Evolutionary conservation across 1,140 invertebrate genomes (phyloP).

Genomic region (Drosophila littoralis): DNA sequence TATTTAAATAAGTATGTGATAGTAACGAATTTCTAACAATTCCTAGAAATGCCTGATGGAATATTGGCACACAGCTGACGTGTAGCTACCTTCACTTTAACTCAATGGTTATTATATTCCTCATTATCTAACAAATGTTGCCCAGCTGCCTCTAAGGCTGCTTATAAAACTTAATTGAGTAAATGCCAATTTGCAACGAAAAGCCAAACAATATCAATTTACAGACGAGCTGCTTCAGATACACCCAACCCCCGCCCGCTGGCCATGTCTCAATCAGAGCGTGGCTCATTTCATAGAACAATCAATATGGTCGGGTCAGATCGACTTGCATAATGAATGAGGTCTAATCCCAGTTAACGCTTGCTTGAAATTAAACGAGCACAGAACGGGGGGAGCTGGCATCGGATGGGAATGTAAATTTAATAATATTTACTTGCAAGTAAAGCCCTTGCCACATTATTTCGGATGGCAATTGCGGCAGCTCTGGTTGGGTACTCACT

Average conservation of each 20-base stretch:
- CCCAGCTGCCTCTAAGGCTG: slow-evolving; percentile 34
- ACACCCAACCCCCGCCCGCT: neutral
- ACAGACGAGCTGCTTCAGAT: slow-evolving; percentile 30
- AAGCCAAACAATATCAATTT: slow-evolving; percentile 77
- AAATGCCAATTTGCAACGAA: slow-evolving; percentile 64
- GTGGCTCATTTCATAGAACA: slow-evolving; percentile 75
- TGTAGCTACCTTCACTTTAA: neutral
- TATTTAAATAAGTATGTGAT: no score
- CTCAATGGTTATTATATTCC: neutral
- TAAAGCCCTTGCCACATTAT: slow-evolving; percentile 49
- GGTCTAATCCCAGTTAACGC: slow-evolving; percentile 77
- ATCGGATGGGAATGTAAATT: slow-evolving; percentile 71
- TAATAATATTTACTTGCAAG: slow-evolving; percentile 74
- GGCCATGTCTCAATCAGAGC: slow-evolving; percentile 41
- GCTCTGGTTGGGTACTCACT: slow-evolving; percentile 85
- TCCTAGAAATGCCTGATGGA: no score
- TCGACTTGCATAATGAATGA: slow-evolving; percentile 73
- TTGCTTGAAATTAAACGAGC: slow-evolving; percentile 35
- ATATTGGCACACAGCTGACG: neutral
- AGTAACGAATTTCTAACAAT: no score
- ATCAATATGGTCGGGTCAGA: slow-evolving; percentile 65
- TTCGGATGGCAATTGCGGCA: slow-evolving; percentile 6
- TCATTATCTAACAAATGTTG: slow-evolving; percentile 37
- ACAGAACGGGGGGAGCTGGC: neutral
- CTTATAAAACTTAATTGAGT: slow-evolving; percentile 75